Evolutionary conservation across 2,888 invertebrate genomes (phyloP), one percentile per base, ranked within the genome.

Genomic region (Brenthis daphne): DNA sequence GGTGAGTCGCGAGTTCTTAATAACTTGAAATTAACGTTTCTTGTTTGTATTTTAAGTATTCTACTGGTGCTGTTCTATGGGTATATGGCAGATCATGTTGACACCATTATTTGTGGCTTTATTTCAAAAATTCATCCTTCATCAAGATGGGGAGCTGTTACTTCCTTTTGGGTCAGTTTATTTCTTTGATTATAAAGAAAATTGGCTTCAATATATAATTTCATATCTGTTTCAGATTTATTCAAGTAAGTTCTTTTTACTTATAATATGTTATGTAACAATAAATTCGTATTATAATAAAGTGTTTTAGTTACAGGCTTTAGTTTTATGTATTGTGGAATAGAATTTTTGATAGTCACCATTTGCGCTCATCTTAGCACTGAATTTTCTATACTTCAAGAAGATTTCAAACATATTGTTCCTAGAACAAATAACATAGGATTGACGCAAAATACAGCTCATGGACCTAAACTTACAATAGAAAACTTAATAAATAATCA

Each of bases 191-290:
- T 78, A 82, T 6, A 74, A 72, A 3, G 75, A 77, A 68, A 80
- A 75, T 74, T 85, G 83, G 86, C 47, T 72, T 12, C 77, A 74
- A 71, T 89, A 88, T 77, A 73, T 83, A 55, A 69, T 69, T 16
- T 76, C 81, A 20, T 88, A 88, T 74, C 65, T 77, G 16, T 84
- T 85, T 71, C 81, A 88, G 73, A 70, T 67, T 53, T 85, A 82
- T 70, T 77, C 79, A 60, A 80, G 88, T 88, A 79, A 82, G 85
- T 83, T 8, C 14, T 4, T 57, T 48, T 48, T 37, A 29, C 29
- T 20, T 29, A 57, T 43, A 57, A 43, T 43, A 55, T 61, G 43
- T 51, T 58, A 63, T 65, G 4, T 2, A 20, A 48, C 20, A 55
- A 33, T 11, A 64, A 16, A 50, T 20, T 13, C 50, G 12, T 54